phyloP scores from a whole-genome alignment of 1,140 invertebrate species.

The Drosophila pectinifera region DNA sequence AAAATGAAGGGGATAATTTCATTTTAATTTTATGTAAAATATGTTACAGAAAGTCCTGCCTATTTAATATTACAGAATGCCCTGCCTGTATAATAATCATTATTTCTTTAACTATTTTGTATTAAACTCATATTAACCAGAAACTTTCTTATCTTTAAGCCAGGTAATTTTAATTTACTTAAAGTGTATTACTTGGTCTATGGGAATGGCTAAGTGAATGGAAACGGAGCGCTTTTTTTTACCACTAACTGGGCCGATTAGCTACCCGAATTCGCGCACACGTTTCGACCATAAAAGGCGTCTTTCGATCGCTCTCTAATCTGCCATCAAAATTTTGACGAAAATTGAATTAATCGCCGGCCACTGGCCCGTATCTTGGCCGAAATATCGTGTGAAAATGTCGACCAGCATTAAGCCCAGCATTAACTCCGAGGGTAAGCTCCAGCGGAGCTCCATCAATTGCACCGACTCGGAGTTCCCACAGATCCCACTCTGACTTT shows the following conservation, averaged over 20 bases:
- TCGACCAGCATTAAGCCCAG: slow-evolving; percentile 12
- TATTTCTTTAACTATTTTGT: no score
- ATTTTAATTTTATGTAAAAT: no score
- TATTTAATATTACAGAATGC: no score
- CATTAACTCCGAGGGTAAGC: slow-evolving; percentile 24
- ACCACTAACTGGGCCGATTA: slow-evolving; percentile 65
- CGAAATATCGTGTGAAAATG: slow-evolving; percentile 76
- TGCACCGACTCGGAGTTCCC: slow-evolving; percentile 48
- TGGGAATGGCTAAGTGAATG: slow-evolving; percentile 34
- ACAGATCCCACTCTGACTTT: slow-evolving; percentile 37
- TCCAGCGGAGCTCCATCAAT: slow-evolving; percentile 17
- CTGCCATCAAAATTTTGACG: slow-evolving; percentile 75
- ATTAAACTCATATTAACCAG: no score
- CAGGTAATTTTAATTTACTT: no score
- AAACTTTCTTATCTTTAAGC: no score
- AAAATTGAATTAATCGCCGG: slow-evolving; percentile 67
- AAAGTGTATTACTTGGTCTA: slow-evolving; percentile 13
- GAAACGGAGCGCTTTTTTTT: slow-evolving; percentile 53
- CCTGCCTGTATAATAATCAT: no score
- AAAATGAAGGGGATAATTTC: no score
- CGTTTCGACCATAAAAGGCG: slow-evolving; percentile 72
- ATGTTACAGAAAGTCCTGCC: no score
- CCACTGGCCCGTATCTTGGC: slow-evolving; percentile 51
- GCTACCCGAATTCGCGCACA: slow-evolving; percentile 81
- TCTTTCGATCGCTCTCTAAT: slow-evolving; percentile 53